phyloP scores from a whole-genome alignment of 2,797 vertebrate genomes.

The Synanceia verrucosa region DNA sequence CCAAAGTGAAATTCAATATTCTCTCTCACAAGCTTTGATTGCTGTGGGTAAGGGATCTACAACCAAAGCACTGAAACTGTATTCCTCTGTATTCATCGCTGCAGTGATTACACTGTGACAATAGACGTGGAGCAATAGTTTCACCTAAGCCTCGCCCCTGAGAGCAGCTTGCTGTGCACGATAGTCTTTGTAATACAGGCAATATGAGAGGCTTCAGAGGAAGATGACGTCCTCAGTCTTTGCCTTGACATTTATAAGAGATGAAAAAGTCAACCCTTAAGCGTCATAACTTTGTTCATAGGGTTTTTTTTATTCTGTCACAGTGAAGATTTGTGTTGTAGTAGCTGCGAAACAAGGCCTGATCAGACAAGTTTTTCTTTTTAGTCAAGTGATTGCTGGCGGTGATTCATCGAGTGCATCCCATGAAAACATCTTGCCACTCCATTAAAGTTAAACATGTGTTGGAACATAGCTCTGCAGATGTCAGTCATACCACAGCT shows the following conservation, averaged over 20 bases:
- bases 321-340: constrained; percentile 49
- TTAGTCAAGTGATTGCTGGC: constrained; percentile 21
- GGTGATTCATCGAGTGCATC: constrained; percentile 52
- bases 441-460: constrained; percentile 58
- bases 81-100: constrained; percentile 71
- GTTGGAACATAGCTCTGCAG: constrained; percentile 53
- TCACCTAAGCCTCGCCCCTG: constrained; percentile 65
- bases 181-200: constrained; percentile 68
- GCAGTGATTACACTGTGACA: constrained; percentile 70
- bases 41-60: constrained; percentile 54
- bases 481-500: constrained; percentile 38
- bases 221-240: constrained; percentile 54
- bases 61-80: constrained; percentile 73
- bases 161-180: constrained; percentile 61
- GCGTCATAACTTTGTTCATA: constrained; percentile 27
- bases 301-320: constrained; percentile 44
- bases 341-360: constrained; percentile 66
- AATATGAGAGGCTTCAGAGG: constrained; percentile 70
- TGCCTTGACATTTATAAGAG: constrained; percentile 47
- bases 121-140: constrained; percentile 65
- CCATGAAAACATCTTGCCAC: constrained; percentile 43
- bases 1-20: constrained; percentile 71
- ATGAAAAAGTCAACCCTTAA: constrained; percentile 55
- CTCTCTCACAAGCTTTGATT: constrained; percentile 63
- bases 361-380: constrained; percentile 70